Percentiles rank a stretch among this genome's conserved stretches.
Conservation (phyloP, 2,888 invertebrate species). For the Ganaspis brasiliensis region DNA sequence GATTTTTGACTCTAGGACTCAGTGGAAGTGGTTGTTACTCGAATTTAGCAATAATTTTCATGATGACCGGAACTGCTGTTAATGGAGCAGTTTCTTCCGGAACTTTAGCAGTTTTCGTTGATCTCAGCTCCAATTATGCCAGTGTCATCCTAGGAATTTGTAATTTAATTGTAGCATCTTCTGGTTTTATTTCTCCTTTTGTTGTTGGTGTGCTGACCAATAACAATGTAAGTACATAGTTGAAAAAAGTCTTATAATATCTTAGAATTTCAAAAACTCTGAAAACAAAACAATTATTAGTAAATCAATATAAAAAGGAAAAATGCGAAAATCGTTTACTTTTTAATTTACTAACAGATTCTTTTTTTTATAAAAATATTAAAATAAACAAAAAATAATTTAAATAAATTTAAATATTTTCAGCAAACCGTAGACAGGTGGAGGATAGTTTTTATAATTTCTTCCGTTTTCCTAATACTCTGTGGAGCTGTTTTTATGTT, state of each 20-base stretch:
- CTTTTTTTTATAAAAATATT: background rate
- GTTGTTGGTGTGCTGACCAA: slow-evolving; percentile 85
- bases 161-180: slow-evolving; percentile 83
- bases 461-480: slow-evolving; percentile 68
- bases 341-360: background rate
- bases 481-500: slow-evolving; percentile 69
- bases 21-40: slow-evolving; percentile 85
- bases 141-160: slow-evolving; percentile 84
- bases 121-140: slow-evolving; percentile 85
- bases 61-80: slow-evolving; percentile 84
- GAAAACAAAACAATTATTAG: background rate
- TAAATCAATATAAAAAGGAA: background rate
- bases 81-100: slow-evolving; percentile 87
- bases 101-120: slow-evolving; percentile 85
- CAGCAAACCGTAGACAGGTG: slow-evolving; percentile 79
- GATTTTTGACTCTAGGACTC: slow-evolving; percentile 84
- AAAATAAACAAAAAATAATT: background rate
- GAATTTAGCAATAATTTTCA: slow-evolving; percentile 83
- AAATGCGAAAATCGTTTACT: too few species aligned
- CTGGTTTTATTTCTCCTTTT: slow-evolving; percentile 85
- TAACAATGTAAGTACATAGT: slow-evolving; percentile 83
- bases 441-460: slow-evolving; percentile 75
- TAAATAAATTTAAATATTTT: slow-evolving; percentile 30
- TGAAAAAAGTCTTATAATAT: background rate
- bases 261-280: background rate